These are phyloP conservation scores for Hoplodrina ambigua DNA, from an alignment of 2,888 invertebrate species.

Conservation along the genomic window DNA sequence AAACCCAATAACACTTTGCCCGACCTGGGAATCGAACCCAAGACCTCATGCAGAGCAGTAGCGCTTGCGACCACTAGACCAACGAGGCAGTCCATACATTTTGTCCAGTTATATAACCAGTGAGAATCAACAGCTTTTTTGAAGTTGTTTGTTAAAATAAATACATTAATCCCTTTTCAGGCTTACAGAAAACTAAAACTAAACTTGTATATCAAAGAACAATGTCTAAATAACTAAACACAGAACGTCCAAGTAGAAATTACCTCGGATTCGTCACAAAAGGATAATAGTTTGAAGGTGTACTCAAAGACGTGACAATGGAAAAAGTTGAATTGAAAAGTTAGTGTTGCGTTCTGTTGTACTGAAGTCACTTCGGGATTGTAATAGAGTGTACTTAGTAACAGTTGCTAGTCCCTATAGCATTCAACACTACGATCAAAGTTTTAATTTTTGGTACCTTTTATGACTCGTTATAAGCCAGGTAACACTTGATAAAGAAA, in stretches of 20 bases:
- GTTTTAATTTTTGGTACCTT: neutral
- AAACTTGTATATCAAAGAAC: neutral
- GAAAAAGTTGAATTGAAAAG: slow-evolving; percentile 52
- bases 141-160: no score
- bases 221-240: neutral
- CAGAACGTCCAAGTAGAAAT: neutral
- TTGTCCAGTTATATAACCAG: no score
- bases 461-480: neutral
- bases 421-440: neutral
- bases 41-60: no score
- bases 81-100: no score
- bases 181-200: neutral
- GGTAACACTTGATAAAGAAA: neutral
- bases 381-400: neutral
- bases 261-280: slow-evolving; percentile 6
- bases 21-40: no score
- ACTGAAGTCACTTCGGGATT: slow-evolving; percentile 11
- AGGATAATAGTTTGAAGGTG: slow-evolving; percentile 31
- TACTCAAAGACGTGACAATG: slow-evolving; percentile 32
- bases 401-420: slow-evolving; percentile 1
- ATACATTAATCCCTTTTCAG: no score
- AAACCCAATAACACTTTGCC: no score
- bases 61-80: no score
- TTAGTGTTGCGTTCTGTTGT: slow-evolving; percentile 36
- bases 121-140: no score